Conservation (phyloP, 2,113 vertebrate genomes). For the Bubo bubo region DNA sequence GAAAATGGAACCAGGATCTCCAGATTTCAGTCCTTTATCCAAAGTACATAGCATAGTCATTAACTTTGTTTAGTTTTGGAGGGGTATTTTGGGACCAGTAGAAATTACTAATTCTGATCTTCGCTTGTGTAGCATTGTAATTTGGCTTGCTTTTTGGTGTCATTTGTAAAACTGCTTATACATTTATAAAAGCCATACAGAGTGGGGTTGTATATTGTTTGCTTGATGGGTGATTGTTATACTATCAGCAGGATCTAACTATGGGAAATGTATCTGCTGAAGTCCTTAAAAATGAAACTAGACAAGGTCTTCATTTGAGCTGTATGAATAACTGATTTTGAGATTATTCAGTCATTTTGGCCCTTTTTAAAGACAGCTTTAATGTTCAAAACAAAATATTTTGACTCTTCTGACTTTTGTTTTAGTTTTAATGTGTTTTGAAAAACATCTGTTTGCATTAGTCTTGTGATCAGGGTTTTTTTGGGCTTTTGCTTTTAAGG, state of each 20-base stretch:
- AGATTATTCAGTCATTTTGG: background rate
- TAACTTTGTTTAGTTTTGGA: background rate
- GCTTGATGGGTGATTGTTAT: background rate
- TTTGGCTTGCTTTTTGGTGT: background rate
- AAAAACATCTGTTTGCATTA: background rate
- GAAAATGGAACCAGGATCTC: background rate
- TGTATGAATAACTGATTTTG: background rate
- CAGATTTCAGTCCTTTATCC: background rate
- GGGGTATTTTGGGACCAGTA: background rate
- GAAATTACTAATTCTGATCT: background rate
- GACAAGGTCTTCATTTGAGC: background rate
- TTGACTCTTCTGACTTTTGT: background rate
- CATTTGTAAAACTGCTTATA: background rate
- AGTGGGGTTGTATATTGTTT: background rate
- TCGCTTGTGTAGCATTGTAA: background rate
- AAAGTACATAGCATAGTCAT: background rate
- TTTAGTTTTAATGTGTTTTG: background rate
- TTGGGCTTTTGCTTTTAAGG: slow-evolving; percentile 55
- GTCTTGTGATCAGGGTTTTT: background rate
- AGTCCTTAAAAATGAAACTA: background rate
- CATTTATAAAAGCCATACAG: background rate
- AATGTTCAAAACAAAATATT: background rate
- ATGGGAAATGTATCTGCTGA: background rate
- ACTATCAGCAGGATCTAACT: background rate
- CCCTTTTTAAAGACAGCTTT: background rate